These are phyloP conservation scores for Sciurus niger DNA, from an alignment of 2,113 vertebrate genomes.

Conservation along the genomic window DNA sequence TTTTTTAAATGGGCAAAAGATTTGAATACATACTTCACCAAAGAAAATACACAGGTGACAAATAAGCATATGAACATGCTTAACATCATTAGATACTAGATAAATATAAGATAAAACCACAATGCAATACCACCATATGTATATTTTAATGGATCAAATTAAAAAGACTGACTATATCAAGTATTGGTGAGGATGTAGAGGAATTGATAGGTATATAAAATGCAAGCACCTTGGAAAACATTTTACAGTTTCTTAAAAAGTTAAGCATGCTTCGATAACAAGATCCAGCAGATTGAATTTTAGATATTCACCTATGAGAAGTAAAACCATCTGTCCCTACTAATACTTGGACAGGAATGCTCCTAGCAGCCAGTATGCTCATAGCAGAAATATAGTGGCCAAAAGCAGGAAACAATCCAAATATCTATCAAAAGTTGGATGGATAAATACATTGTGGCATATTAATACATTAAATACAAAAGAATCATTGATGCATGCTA, in stretches of 20 bases:
- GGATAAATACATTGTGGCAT: not conserved
- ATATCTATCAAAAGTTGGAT: not conserved
- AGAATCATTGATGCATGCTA: not conserved
- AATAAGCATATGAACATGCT: not conserved
- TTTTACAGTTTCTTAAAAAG: not conserved
- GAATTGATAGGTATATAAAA: not conserved
- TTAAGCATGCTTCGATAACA: not conserved
- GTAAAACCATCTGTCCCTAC: not conserved
- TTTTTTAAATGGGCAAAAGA: not conserved
- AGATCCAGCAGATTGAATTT: not conserved
- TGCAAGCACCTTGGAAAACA: not conserved
- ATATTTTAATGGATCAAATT: constrained; percentile 13
- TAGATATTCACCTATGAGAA: not conserved
- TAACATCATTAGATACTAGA: not conserved
- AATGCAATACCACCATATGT: not conserved
- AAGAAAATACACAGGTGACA: not conserved
- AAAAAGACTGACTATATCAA: constrained; percentile 34
- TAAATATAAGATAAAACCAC: not conserved
- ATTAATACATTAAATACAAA: constrained; percentile 41
- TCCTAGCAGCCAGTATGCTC: not conserved
- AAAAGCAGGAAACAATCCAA: not conserved
- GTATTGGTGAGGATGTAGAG: not conserved
- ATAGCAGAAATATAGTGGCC: not conserved
- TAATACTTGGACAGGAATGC: not conserved
- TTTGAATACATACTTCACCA: not conserved